Evolutionary conservation across 2,797 vertebrate genomes (phyloP), one percentile per base, ranked within the genome.

Genomic region (Scolopax bukidnonensis): DNA sequence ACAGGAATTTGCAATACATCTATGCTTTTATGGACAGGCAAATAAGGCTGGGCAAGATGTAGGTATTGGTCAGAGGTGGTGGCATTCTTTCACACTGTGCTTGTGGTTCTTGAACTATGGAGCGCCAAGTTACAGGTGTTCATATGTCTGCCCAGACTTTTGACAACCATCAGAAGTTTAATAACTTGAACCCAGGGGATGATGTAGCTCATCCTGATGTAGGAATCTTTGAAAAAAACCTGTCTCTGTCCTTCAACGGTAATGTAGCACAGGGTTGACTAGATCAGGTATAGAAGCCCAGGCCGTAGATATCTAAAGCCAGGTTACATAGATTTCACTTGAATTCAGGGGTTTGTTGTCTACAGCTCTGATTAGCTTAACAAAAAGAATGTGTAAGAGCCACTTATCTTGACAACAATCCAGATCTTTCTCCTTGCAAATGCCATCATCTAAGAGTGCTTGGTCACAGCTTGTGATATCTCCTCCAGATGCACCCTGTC

Each of bases 301-400:
- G 20, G 4, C 1, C 0, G 0, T 12, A 16, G 45, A 21, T 19
- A 4, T 40, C 47, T 43, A 19, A 27, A 60, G 11, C 21, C 45
- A 24, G 7, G 13, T 33, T 28, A 38, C 15, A 65, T 10, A 56
- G 16, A 50, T 54, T 83, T 61, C 47, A 7, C 33, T 38, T 64
- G 16, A 11, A 18, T 53, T 65, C 25, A 23, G 57, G 13, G 11
- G 4, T 87, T 61, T 50, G 5, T 21, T 65, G 7, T 11, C 11
- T 12, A 20, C 16, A 54, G 20, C 30, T 76, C 18, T 57, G 63
- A 47, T 18, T 38, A 38, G 6, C 2, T 45, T 36, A 79, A 45
- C 20, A 87, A 28, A 70, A 83, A 56, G 16, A 11, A 16, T 11
- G 0, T 0, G 9, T 43, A 54, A 56, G 18, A 74, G 21, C 16